These are phyloP conservation scores for Parazoanthus darwini DNA, from an alignment of 92 coral and sea anemone species.

Conservation along the genomic window DNA sequence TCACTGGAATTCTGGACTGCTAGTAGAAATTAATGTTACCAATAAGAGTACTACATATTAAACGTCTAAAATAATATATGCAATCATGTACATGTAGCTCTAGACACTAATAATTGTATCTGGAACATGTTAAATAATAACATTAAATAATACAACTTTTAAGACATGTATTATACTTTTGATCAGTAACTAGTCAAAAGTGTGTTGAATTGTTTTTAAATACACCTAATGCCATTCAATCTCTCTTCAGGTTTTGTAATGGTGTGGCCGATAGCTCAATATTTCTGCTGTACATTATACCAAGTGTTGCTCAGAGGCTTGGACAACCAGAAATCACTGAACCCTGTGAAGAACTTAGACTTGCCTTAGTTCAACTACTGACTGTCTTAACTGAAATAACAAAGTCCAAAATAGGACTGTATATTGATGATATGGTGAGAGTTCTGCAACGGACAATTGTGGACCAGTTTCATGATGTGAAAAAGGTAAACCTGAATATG, in stretches of 20 bases:
- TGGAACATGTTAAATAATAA: too few relatives aligned
- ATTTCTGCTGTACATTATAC: slow-evolving; percentile 90
- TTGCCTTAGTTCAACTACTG: slow-evolving; percentile 70
- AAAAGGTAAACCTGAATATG: slow-evolving; percentile 64
- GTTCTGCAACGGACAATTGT: slow-evolving; percentile 85
- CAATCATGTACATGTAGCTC: too few relatives aligned
- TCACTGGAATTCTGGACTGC: too few relatives aligned
- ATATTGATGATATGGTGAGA: slow-evolving; percentile 89
- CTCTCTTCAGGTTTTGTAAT: slow-evolving; percentile 56
- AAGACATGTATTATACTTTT: too few relatives aligned
- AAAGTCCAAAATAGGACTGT: slow-evolving; percentile 73
- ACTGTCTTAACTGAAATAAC: slow-evolving; percentile 63
- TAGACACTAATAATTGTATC: too few relatives aligned
- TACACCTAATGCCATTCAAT: neutral
- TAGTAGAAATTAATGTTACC: too few relatives aligned
- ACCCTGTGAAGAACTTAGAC: slow-evolving; percentile 87
- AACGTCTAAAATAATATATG: too few relatives aligned
- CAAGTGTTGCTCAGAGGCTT: slow-evolving; percentile 84
- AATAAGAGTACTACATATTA: too few relatives aligned
- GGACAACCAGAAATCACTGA: slow-evolving; percentile 90
- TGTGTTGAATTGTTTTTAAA: neutral
- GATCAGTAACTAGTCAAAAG: neutral
- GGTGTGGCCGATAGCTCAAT: slow-evolving; percentile 67
- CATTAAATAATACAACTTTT: too few relatives aligned
- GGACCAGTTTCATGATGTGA: slow-evolving; percentile 97